Evolutionary conservation across 1,140 invertebrate species (phyloP).

Genomic region (Caenorhabditis remanei): DNA sequence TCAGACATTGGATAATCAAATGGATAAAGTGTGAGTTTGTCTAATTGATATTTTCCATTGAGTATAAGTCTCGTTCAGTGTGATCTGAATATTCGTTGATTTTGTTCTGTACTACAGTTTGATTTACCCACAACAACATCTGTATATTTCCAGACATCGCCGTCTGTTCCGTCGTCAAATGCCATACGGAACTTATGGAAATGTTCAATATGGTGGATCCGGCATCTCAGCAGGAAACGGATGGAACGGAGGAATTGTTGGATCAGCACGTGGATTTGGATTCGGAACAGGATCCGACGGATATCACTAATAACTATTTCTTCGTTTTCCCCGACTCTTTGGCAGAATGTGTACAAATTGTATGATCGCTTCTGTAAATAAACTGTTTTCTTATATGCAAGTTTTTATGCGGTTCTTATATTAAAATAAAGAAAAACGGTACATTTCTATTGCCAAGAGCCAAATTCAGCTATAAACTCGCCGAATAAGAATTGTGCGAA

Average conservation of each 20-base stretch:
- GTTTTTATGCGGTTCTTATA: too few species aligned
- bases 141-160: neutral
- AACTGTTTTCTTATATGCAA: neutral
- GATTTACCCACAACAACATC: neutral
- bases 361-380: neutral
- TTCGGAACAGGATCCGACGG: slow-evolving; percentile 7
- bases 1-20: too few species aligned
- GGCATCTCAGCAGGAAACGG: neutral
- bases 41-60: too few species aligned
- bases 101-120: neutral
- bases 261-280: neutral
- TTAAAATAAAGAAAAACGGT: too few species aligned
- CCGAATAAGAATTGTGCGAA: too few species aligned
- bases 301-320: neutral
- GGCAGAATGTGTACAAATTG: neutral
- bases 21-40: too few species aligned
- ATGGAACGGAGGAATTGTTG: slow-evolving; percentile 1
- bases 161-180: neutral
- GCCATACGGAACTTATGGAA: neutral
- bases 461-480: too few species aligned
- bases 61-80: too few species aligned
- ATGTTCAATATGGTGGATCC: slow-evolving; percentile 16
- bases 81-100: too few species aligned
- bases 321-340: too few species aligned
- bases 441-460: too few species aligned